phyloP scores from a whole-genome alignment of 2,888 invertebrate genomes.

The Thera britannica region DNA sequence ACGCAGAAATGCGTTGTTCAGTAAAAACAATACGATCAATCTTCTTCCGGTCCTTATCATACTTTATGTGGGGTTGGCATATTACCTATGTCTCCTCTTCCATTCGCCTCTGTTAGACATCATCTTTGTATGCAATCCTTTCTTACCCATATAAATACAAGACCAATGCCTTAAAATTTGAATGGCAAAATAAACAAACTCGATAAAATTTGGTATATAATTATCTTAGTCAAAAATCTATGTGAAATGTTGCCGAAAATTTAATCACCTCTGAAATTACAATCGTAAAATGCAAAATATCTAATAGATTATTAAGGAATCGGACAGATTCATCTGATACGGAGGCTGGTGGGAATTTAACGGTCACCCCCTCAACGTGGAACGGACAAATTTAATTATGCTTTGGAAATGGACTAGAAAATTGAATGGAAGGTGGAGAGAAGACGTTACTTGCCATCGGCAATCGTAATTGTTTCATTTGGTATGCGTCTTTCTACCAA shows the following conservation, averaged over 20 bases:
- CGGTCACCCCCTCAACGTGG: constrained; percentile 56
- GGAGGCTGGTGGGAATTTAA: constrained; percentile 49
- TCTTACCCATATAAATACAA: background rate
- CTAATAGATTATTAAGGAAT: constrained; percentile 43
- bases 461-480: constrained; percentile 10
- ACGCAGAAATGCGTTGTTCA: background rate
- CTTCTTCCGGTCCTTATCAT: too few relatives aligned
- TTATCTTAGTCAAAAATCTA: constrained; percentile 10
- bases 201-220: constrained; percentile 1
- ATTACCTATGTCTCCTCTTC: too few relatives aligned
- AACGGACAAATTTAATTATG: constrained; percentile 77
- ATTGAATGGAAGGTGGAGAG: constrained; percentile 68
- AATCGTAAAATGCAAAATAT: constrained; percentile 36
- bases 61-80: too few relatives aligned
- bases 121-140: too few relatives aligned
- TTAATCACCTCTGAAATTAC: constrained; percentile 34
- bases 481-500: background rate
- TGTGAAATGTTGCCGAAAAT: constrained; percentile 20
- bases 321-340: constrained; percentile 46
- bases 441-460: constrained; percentile 29
- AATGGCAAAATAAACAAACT: background rate
- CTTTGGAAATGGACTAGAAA: constrained; percentile 78
- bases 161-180: background rate
- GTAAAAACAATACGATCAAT: too few relatives aligned
- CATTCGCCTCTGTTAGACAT: too few relatives aligned